Base-by-base conservation (phyloP, 2,113 vertebrate species). In the Recurvirostra avosetta region DNA sequence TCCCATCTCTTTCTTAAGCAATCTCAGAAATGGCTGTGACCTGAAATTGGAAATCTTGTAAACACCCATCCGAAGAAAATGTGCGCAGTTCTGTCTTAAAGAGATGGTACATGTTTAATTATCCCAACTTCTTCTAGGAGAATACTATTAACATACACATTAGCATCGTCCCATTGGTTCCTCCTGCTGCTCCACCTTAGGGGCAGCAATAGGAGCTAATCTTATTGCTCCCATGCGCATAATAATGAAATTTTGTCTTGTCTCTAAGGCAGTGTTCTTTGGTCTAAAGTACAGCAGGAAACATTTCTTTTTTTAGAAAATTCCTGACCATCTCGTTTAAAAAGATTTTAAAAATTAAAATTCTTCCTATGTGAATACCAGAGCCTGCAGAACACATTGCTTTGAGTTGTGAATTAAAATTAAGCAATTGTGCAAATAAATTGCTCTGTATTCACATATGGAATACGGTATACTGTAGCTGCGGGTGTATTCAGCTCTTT, bases 41-140 rank as follows among this genome's bases (percentile, higher is more conserved):
- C 98, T 98, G 98, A 98, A 98, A 98, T 98, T 98, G 98, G 98
- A 98, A 98, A 98, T 98, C 98, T 98, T 98, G 98, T 98, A 98
- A 98, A 98, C 98, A 98, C 97, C 98, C 98, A 98, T 98, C 98
- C 96, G 86, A 98, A 98, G 98, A 98, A 97, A 98, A 98, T 98
- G 98, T 97, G 98, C 88, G 97, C 96, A 21, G 95, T 96, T 98
- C 97, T 97, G 97, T 98, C 98, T 98, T 98, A 98, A 98, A 98
- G 98, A 98, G 98, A 98, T 94, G 98, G 98, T 98, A 98, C 98
- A 98, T 94, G 98, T 98, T 98, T 98, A 98, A 98, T 98, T 98
- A 98, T 98, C 97, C 97, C 97, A 98, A 98, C 97, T 98, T 98
- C 98, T 98, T 98, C 95, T 91, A 97, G 97, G 97, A 96, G 98